These are phyloP conservation scores for Calvadosia cruxmelitensis DNA, from an alignment of 30 jellyfish, hydroid and myxozoan species.

Conservation along the genomic window DNA sequence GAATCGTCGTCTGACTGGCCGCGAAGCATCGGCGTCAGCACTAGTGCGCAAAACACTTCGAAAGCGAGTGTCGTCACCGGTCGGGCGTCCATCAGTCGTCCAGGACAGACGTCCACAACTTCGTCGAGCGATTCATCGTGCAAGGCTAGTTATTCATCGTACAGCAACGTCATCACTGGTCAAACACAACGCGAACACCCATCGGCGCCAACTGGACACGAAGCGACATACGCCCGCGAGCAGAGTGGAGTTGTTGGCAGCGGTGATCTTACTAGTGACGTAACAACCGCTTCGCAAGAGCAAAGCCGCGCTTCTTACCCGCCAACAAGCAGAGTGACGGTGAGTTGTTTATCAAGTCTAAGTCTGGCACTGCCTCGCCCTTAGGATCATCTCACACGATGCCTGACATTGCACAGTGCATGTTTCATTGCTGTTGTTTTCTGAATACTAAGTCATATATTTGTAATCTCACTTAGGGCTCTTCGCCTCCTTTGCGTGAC, in stretches of 20 bases:
- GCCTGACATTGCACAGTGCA: too few relatives aligned
- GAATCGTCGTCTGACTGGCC: constrained; percentile 31
- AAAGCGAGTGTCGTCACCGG: background rate
- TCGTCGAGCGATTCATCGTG: background rate
- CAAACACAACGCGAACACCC: background rate
- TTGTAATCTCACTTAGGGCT: background rate
- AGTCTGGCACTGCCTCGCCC: background rate
- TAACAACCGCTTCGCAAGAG: constrained; percentile 14
- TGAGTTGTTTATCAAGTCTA: background rate
- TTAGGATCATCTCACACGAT: too few relatives aligned
- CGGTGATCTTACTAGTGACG: background rate
- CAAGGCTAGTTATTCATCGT: background rate
- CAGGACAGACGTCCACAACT: background rate
- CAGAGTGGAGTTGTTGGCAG: constrained; percentile 5
- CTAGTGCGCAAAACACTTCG: background rate
- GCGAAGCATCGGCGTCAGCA: constrained; percentile 12
- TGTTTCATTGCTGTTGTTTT: too few relatives aligned
- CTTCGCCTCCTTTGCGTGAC: constrained; percentile 2
- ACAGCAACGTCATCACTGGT: background rate
- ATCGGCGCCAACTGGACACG: too few relatives aligned
- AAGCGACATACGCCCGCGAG: too few relatives aligned
- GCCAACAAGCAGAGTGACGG: constrained; percentile 6
- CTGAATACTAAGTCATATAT: too few relatives aligned
- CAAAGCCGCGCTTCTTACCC: constrained; percentile 13
- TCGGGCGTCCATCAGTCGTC: background rate